Base-by-base conservation (phyloP, 2,888 invertebrate genomes). In the Brachylomia viminalis region DNA sequence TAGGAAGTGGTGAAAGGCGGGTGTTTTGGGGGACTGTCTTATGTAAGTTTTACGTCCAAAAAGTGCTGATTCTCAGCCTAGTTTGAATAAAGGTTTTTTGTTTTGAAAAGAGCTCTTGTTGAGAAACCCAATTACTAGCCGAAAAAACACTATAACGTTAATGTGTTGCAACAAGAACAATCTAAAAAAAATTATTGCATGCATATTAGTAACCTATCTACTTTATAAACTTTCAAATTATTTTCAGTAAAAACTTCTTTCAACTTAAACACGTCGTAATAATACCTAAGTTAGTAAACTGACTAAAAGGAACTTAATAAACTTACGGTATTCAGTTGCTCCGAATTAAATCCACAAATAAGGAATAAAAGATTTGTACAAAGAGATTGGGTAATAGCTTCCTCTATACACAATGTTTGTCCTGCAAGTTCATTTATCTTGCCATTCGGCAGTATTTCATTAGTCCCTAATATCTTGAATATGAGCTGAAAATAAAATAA, bases 321-420 rank as follows among this genome's bases (percentile, higher is more conserved):
- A 87, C 92, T 91, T 94, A 97, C 97, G 80, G 90, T 91, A 90
- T 97, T 97, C 0, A 97, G 85, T 85, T 97, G 96, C 30, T 95
- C 94, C 1, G 92, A 93, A 88, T 97, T 93, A 80, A 95, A 97
- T 7, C 97, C 97, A 87, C 96, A 96, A 4, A 98, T 87, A 0
- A 98, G 93, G 89, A 98, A 98, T 23, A 98, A 90, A 0, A 97
- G 84, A 87, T 97, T 97, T 4, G 95, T 95, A 91, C 98, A 98
- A 0, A 98, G 79, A 2, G 90, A 95, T 87, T 96, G 97, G 7
- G 95, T 96, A 10, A 95, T 81, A 2, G 96, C 95, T 75, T 96
- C 95, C 75, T 97, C 96, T 10, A 94, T 83, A 84, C 98, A 98
- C 0, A 97, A 73, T 0, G 87, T 84, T 80, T 96, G 92, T 13